These are phyloP conservation scores for Ypsolopha sequella DNA, from an alignment of 2,888 invertebrate genomes.

Conservation along the genomic window DNA sequence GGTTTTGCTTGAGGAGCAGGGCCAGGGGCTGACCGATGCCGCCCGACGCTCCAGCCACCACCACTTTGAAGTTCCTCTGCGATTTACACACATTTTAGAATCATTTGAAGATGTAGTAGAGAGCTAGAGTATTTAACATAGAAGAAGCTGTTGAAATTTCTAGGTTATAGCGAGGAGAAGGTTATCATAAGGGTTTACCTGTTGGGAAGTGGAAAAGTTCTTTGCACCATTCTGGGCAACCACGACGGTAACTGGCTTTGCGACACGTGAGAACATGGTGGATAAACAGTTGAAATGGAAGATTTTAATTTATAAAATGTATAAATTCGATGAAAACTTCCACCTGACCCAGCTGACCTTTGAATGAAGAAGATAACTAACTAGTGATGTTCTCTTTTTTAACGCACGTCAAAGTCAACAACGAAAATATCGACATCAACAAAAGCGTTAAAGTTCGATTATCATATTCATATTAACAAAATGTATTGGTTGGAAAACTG, in stretches of 20 bases:
- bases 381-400: slow-evolving; percentile 13
- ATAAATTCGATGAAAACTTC: slow-evolving; percentile 13
- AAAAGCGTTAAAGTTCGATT: too few species aligned
- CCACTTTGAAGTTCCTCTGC: slow-evolving; percentile 90
- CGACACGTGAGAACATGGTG: slow-evolving; percentile 73
- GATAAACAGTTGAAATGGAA: background rate
- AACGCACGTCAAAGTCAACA: too few species aligned
- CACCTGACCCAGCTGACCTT: slow-evolving; percentile 47
- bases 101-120: background rate
- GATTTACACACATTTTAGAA: slow-evolving; percentile 4
- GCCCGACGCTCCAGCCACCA: slow-evolving; percentile 96
- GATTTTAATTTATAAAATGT: background rate
- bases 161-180: background rate
- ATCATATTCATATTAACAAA: too few species aligned
- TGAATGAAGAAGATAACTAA: too few species aligned
- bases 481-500: too few species aligned
- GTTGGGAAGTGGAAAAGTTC: slow-evolving; percentile 70
- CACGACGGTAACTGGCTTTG: slow-evolving; percentile 64
- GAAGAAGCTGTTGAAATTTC: background rate
- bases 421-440: too few species aligned
- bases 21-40: slow-evolving; percentile 98
- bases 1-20: slow-evolving; percentile 90
- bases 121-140: background rate
- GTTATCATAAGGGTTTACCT: slow-evolving; percentile 37
- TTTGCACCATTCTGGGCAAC: slow-evolving; percentile 68